Percentiles rank a stretch among this genome's conserved stretches.
phyloP scores from a whole-genome alignment of 2,797 vertebrate species.

The Phataginus tetradactyla region DNA sequence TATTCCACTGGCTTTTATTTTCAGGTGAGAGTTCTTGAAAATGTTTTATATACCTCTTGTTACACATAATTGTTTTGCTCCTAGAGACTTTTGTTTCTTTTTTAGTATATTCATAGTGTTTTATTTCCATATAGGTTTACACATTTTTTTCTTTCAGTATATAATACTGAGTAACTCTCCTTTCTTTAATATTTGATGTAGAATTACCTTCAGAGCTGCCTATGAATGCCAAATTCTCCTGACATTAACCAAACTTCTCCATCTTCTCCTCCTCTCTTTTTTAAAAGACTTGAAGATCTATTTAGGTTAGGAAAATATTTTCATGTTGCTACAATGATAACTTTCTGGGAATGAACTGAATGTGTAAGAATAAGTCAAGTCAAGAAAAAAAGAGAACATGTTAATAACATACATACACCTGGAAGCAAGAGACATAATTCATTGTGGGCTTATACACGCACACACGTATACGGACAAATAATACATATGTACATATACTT shows the following conservation, averaged over 20 bases:
- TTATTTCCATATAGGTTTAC: neutral
- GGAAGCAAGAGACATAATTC: neutral
- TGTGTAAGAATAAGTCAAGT: neutral
- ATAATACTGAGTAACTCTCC: neutral
- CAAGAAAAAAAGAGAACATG: neutral
- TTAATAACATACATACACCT: neutral
- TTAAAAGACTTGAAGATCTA: neutral
- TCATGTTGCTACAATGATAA: neutral
- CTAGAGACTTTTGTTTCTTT: conserved; percentile 11
- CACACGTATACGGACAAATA: neutral
- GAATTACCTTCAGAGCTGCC: neutral
- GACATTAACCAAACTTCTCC: neutral
- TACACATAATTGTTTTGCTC: neutral
- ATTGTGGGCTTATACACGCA: neutral
- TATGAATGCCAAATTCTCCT: neutral
- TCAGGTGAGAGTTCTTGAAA: neutral
- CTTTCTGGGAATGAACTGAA: neutral
- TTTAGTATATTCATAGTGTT: conserved; percentile 10
- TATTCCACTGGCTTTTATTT: neutral
- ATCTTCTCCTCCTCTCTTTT: neutral
- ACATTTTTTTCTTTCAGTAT: conserved; percentile 42
- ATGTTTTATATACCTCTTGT: neutral
- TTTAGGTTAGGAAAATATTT: neutral
- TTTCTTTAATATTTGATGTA: conserved; percentile 45
- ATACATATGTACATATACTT: neutral